A percentile compares a stretch with the other conserved stretches of the same genome.
Evolutionary conservation across 2,888 invertebrate genomes (phyloP).

Genomic region (Octonoba sinensis): DNA sequence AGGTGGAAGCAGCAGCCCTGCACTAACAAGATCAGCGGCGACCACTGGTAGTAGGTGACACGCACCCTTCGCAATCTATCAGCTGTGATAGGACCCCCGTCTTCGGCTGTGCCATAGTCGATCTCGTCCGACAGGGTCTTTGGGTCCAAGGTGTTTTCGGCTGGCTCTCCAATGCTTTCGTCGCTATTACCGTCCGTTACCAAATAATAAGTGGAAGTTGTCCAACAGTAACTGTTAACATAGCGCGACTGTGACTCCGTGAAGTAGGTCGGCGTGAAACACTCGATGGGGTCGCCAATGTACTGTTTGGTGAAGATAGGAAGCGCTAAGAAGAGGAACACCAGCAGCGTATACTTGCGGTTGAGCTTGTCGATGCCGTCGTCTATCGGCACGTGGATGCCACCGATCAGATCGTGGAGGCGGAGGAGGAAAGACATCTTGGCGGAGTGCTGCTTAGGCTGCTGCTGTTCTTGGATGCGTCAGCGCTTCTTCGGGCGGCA

Average conservation of each 20-base stretch:
- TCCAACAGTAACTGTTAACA: conserved; percentile 71
- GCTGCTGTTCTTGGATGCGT: conserved; percentile 12
- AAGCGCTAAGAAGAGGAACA: conserved; percentile 71
- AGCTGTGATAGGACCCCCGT: conserved; percentile 65
- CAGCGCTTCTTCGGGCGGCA: neutral
- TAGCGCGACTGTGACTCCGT: conserved; percentile 70
- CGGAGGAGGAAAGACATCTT: conserved; percentile 67
- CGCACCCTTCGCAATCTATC: conserved; percentile 67
- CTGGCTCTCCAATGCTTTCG: conserved; percentile 52
- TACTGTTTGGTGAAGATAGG: conserved; percentile 73
- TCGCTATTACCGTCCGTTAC: conserved; percentile 67
- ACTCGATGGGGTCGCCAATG: conserved; percentile 73
- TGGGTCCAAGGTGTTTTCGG: conserved; percentile 66
- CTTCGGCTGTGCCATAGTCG: conserved; percentile 66
- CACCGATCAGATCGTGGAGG: conserved; percentile 69
- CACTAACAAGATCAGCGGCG: conserved; percentile 70
- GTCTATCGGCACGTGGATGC: conserved; percentile 70
- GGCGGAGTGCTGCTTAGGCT: conserved; percentile 8
- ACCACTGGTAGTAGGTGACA: conserved; percentile 71
- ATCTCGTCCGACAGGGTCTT: conserved; percentile 67
- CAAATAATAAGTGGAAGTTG: conserved; percentile 70
- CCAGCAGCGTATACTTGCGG: conserved; percentile 72
- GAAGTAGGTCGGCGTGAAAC: conserved; percentile 71
- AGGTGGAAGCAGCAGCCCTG: conserved; percentile 72
- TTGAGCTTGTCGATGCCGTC: conserved; percentile 73